Evolutionary conservation across 2,113 vertebrate species (phyloP), one percentile per base, ranked within the genome.

Genomic region (Ardeotis arabs): DNA sequence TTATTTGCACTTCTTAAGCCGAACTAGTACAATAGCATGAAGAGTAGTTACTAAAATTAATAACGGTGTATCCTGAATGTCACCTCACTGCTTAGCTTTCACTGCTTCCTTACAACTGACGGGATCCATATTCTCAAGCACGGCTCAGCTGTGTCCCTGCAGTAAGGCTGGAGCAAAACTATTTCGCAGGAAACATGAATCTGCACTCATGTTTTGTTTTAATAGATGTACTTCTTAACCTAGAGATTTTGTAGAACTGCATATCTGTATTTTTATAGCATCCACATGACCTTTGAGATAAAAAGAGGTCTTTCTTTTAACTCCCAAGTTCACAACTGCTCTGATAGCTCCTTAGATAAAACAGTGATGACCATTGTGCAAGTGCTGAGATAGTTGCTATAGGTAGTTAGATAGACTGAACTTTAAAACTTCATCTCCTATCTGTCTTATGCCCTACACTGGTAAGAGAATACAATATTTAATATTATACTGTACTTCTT

Each of bases 301-400:
- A 95, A 95, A 95, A 81, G 67, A 70, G 60, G 74, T 85, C 95
- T 97, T 95, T 94, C 82, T 93, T 94, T 96, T 91, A 96, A 84
- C 78, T 96, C 69, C 19, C 47, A 83, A 82, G 81, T 93, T 97
- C 94, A 91, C 78, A 96, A 74, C 62, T 95, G 82, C 87, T 97
- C 95, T 95, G 91, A 95, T 96, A 96, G 49, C 80, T 96, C 55
- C 88, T 96, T 29, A 62, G 92, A 93, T 95, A 93, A 58, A 92
- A 68, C 47, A 52, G 66, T 37, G 94, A 95, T 96, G 95, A 90
- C 86, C 88, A 85, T 1, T 62, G 73, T 83, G 76, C 89, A 96
- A 91, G 93, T 91, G 59, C 85, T 56, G 67, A 90, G 90, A 73
- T 75, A 80, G 89, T 91, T 84, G 69, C 69, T 79, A 28, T 49